phyloP scores from a whole-genome alignment of 2,113 vertebrate species.

The Electrona antarctica region DNA sequence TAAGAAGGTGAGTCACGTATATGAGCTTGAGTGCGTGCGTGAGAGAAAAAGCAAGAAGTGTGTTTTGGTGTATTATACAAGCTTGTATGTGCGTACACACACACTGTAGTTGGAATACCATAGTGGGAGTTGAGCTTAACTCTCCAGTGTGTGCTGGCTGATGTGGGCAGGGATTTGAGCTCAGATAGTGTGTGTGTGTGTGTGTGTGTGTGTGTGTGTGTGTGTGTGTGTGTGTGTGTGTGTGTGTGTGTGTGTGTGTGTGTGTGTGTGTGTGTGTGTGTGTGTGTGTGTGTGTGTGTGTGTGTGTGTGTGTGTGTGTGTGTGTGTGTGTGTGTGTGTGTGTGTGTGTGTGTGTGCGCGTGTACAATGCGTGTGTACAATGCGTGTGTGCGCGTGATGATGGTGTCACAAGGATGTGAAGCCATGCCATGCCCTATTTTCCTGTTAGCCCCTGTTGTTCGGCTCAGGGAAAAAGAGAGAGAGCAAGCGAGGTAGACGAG shows the following conservation, averaged over 20 bases:
- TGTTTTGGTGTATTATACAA: neutral
- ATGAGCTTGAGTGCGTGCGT: neutral
- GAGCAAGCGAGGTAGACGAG: neutral
- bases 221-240: too few species aligned
- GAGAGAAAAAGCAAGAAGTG: constrained; percentile 6
- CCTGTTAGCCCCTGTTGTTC: constrained; percentile 5
- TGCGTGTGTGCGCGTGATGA: too few species aligned
- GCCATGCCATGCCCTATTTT: constrained; percentile 46
- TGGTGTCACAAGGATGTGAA: constrained; percentile 34
- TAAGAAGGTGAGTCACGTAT: neutral
- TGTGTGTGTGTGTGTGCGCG: too few species aligned
- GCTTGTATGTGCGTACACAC: neutral
- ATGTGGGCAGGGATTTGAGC: constrained; percentile 24
- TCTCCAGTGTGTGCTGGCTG: constrained; percentile 39
- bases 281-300: too few species aligned
- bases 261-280: too few species aligned
- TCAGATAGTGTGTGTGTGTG: too few species aligned
- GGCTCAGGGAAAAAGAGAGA: constrained; percentile 28
- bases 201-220: too few species aligned
- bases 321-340: too few species aligned
- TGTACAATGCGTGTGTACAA: too few species aligned
- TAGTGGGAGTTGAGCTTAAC: constrained; percentile 36
- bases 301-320: too few species aligned
- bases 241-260: too few species aligned
- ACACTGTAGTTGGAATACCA: constrained; percentile 12